Conservation (phyloP, 2,797 vertebrate genomes). For the Sylvia borin region DNA sequence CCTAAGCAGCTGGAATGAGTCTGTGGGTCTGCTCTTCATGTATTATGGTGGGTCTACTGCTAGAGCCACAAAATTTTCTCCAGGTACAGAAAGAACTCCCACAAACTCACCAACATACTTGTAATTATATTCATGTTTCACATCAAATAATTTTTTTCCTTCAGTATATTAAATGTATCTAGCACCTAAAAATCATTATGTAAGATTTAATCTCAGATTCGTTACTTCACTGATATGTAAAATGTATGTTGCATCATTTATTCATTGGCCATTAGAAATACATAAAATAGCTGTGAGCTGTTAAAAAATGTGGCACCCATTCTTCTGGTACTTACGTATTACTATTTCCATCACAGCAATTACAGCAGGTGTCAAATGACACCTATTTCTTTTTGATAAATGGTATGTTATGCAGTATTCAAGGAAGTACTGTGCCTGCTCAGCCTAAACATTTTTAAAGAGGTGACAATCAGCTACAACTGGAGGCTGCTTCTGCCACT, state of each 20-base stretch:
- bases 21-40: neutral
- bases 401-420: neutral
- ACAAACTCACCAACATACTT: neutral
- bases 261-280: constrained; percentile 43
- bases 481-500: neutral
- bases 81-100: neutral
- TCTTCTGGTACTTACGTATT: constrained; percentile 16
- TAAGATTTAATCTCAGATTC: constrained; percentile 28
- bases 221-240: constrained; percentile 27
- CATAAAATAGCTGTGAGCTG: constrained; percentile 26
- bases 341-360: constrained; percentile 9
- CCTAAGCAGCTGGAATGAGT: neutral
- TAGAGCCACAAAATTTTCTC: neutral
- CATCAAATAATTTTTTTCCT: neutral
- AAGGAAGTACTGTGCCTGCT: neutral
- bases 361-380: neutral
- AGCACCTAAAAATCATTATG: constrained; percentile 7
- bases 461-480: neutral
- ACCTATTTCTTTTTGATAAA: constrained; percentile 29
- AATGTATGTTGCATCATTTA: constrained; percentile 35
- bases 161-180: neutral
- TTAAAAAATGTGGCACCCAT: neutral
- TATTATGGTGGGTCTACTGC: neutral
- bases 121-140: neutral
- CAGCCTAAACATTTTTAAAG: constrained; percentile 29